Base-by-base conservation (phyloP, 2,888 invertebrate species). In the Bursaphelenchus okinawaensis region DNA sequence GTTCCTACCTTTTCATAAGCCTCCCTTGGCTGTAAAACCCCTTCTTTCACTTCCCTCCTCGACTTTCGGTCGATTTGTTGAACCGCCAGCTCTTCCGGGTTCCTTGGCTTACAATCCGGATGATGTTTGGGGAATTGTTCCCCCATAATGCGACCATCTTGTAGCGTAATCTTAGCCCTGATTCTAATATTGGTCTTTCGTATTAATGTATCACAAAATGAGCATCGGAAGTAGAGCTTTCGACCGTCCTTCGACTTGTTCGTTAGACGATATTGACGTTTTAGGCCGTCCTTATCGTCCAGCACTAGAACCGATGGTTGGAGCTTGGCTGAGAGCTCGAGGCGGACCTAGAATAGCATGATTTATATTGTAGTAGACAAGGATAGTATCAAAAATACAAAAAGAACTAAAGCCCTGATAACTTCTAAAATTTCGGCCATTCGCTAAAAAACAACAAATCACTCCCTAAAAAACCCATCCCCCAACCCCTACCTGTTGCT, bases 1-100 rank as follows among this genome's bases (percentile, higher is more conserved):
- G n/a, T n/a, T n/a, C n/a, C n/a, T n/a, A n/a, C n/a, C 54, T 71
- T 65, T 73, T 69, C 66, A 52, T 71, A 72, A 2, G 71, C 71
- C 8, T 72, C 71, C 50, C 64, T 62, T 7, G 71, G 71, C 57
- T 62, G 31, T n/a, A 71, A 54, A 31, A 29, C 28, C 4, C 71
- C 71, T 19, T 71, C 72, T 54, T 67, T 72, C 26, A 71, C 72
- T 26, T 73, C 69, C 20, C 71, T 59, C 20, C 71, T 12, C 12
- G 71, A 71, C 12, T 63, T 60, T n/a, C 69, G 56, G 52, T 69
- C 69, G 20, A 69, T 56, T 52, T 69, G 69, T 63, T 69, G 69
- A 8, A 69, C 62, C 26, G 66, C 26, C 20, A 69, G 56, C 28
- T 69, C 60, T 31, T 70, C 69, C 8, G 52, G 12, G 6, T 52